Evolutionary conservation across 2,797 vertebrate genomes (phyloP).

Genomic region (Artibeus jamaicensis): DNA sequence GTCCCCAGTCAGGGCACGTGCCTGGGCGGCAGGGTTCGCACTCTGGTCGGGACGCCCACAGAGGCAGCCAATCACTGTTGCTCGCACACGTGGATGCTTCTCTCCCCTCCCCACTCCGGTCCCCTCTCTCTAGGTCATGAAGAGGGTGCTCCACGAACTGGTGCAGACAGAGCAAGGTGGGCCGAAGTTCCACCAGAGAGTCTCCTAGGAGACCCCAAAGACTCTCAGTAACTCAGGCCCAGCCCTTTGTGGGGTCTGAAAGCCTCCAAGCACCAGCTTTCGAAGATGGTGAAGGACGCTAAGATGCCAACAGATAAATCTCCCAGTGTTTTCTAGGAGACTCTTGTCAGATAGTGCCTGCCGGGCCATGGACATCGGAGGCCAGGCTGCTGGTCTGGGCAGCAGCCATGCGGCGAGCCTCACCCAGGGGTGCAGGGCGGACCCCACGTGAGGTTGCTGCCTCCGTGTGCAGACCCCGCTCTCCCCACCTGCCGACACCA

Average conservation of each 20-base stretch:
- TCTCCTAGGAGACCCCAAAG: not conserved
- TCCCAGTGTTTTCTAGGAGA: not conserved
- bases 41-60: no score
- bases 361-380: rapidly evolving
- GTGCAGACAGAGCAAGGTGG: not conserved
- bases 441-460: rapidly evolving
- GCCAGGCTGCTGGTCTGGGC: not conserved
- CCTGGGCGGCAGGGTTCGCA: no score
- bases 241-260: not conserved
- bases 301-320: not conserved
- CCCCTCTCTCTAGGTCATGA: not conserved
- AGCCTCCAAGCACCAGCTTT: not conserved
- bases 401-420: rapidly evolving
- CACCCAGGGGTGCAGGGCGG: rapidly evolving
- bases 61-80: no score
- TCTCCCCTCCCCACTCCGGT: no score
- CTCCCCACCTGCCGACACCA: not conserved
- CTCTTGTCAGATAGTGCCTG: rapidly evolving
- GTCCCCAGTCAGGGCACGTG: no score
- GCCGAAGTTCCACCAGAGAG: not conserved
- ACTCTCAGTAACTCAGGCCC: not conserved
- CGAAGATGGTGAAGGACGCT: not conserved
- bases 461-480: not conserved
- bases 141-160: not conserved
- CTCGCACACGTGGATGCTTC: no score